phyloP scores from a whole-genome alignment of 2,113 vertebrate genomes.

The Cyrtonyx montezumae region DNA sequence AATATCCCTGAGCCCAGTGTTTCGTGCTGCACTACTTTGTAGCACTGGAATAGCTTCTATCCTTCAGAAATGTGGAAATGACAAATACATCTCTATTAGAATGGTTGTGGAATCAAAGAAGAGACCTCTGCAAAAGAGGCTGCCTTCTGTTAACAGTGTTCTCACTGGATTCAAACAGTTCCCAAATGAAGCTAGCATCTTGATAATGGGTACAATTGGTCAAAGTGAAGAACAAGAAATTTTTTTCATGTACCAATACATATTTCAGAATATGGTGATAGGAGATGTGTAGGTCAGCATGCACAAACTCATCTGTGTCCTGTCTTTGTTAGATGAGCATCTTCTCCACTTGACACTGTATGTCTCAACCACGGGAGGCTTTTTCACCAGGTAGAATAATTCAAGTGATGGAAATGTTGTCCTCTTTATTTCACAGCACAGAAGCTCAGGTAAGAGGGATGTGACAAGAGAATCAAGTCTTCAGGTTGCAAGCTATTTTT shows the following conservation, averaged over 20 bases:
- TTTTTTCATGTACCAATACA: neutral
- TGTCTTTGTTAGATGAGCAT: neutral
- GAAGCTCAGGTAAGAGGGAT: neutral
- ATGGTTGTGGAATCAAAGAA: neutral
- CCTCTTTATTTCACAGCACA: slow-evolving; percentile 1
- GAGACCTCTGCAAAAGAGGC: neutral
- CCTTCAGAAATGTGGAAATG: neutral
- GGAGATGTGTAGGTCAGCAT: neutral
- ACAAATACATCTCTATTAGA: neutral
- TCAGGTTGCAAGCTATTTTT: neutral
- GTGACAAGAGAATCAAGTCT: slow-evolving; percentile 24
- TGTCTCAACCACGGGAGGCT: neutral
- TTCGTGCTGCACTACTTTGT: neutral
- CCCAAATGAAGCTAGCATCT: fast-evolving
- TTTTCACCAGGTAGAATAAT: neutral
- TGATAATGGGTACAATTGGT: neutral
- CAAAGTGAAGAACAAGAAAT: neutral
- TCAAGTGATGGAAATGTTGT: neutral
- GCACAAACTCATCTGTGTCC: neutral
- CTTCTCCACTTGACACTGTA: neutral
- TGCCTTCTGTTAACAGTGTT: neutral
- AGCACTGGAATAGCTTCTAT: neutral
- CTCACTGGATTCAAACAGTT: neutral
- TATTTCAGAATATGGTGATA: neutral
- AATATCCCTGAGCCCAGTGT: neutral